These are phyloP conservation scores for Lepidurus apus DNA, from an alignment of 1,140 invertebrate species.

Conservation along the genomic window DNA sequence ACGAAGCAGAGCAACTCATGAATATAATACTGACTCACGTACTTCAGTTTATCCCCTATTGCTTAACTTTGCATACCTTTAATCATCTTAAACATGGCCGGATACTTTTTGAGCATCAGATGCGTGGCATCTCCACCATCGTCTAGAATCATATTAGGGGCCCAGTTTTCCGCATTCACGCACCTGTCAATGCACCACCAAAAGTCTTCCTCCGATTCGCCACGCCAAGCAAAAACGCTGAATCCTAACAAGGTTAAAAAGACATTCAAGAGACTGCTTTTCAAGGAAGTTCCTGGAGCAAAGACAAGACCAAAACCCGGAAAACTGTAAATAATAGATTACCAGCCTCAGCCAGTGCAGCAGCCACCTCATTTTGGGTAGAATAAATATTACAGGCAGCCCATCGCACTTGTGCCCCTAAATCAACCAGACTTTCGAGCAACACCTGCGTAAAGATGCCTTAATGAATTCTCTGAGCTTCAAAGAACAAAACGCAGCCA, in stretches of 20 bases:
- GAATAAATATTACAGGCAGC: slow-evolving; percentile 98
- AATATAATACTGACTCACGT: not conserved
- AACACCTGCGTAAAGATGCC: slow-evolving; percentile 52
- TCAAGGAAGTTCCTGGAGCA: not conserved
- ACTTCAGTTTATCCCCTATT: not conserved
- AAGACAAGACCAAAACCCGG: slow-evolving; percentile 19
- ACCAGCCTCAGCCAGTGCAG: slow-evolving; percentile 85
- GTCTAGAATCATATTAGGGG: slow-evolving; percentile 98
- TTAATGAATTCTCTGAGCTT: slow-evolving; percentile 25
- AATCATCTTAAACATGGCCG: slow-evolving; percentile 88
- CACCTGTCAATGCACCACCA: slow-evolving; percentile 98
- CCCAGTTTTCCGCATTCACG: slow-evolving; percentile 86
- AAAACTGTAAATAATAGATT: slow-evolving; percentile 36
- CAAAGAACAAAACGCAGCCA: not conserved
- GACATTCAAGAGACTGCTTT: not conserved
- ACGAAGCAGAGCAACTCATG: slow-evolving; percentile 37
- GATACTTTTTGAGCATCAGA: slow-evolving; percentile 94
- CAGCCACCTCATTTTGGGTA: slow-evolving; percentile 95
- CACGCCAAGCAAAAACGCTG: slow-evolving; percentile 90
- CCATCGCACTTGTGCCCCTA: slow-evolving; percentile 89
- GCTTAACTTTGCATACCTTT: slow-evolving; percentile 58
- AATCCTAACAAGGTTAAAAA: slow-evolving; percentile 51
- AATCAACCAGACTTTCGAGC: slow-evolving; percentile 82
- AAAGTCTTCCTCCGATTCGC: slow-evolving; percentile 94
- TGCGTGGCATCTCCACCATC: slow-evolving; percentile 97